phyloP scores from a whole-genome alignment of 2,797 vertebrate species.

The Buceros bicornis region DNA sequence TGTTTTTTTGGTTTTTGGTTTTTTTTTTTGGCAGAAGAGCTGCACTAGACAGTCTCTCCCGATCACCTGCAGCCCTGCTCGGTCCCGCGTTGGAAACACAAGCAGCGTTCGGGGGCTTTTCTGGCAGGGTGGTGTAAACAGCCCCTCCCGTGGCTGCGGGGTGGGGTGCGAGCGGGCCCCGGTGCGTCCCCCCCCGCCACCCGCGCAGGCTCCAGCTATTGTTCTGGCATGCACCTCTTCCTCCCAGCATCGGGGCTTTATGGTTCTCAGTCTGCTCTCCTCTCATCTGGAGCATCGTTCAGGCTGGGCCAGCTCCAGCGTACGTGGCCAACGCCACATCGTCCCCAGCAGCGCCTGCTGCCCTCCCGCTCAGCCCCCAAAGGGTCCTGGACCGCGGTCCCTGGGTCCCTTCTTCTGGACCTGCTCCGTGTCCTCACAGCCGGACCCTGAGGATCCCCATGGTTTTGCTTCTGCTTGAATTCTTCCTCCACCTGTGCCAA shows the following conservation, averaged over 20 bases:
- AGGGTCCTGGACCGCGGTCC: fast-evolving
- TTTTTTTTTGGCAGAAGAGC: not conserved
- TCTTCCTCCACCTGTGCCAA: not conserved
- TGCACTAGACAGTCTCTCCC: not conserved
- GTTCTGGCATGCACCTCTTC: not conserved
- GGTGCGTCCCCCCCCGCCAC: fast-evolving
- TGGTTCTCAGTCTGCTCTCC: fast-evolving
- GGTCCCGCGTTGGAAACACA: not conserved
- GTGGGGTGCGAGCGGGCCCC: not conserved
- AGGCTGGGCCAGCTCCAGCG: not conserved
- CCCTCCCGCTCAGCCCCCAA: not conserved
- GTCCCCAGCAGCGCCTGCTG: fast-evolving
- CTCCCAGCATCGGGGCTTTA: not conserved
- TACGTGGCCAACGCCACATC: fast-evolving
- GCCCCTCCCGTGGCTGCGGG: not conserved
- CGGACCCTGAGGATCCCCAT: fast-evolving
- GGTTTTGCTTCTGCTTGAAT: fast-evolving
- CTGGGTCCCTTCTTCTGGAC: not conserved
- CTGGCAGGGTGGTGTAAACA: not conserved
- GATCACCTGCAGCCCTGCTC: fast-evolving
- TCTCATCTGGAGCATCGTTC: not conserved
- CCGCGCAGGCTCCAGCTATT: not conserved
- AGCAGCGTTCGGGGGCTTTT: not conserved
- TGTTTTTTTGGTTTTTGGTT: too few relatives aligned
- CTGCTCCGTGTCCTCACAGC: not conserved